Evolutionary conservation across 2,797 vertebrate species (phyloP).

Genomic region (Australoheros facetus): DNA sequence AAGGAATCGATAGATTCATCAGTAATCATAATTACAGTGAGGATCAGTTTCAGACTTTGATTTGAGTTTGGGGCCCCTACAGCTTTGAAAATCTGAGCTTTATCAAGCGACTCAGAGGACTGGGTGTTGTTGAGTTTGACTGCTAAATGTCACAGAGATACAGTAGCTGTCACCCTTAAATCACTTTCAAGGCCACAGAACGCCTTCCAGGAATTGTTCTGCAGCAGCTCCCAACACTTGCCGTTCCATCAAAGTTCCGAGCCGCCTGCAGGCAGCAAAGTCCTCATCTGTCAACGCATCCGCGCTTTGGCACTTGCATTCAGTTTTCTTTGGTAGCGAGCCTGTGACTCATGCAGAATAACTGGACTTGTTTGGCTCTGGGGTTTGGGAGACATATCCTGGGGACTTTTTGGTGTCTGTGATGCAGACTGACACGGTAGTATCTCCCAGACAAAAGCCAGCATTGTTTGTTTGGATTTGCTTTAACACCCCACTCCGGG

Average conservation of each 20-base stretch:
- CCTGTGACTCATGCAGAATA: slow-evolving; percentile 53
- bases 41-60: background rate
- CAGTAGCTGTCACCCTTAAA: slow-evolving; percentile 24
- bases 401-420: slow-evolving; percentile 45
- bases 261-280: slow-evolving; percentile 45
- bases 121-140: slow-evolving; percentile 19
- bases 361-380: slow-evolving; percentile 53
- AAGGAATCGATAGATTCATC: background rate
- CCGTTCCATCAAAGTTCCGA: slow-evolving; percentile 37
- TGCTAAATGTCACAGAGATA: slow-evolving; percentile 40
- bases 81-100: slow-evolving; percentile 16
- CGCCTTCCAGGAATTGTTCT: slow-evolving; percentile 49
- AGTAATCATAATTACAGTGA: background rate
- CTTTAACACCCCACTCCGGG: slow-evolving; percentile 63
- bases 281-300: slow-evolving; percentile 58
- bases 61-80: slow-evolving; percentile 7
- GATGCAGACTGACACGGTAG: slow-evolving; percentile 52
- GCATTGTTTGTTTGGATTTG: slow-evolving; percentile 72
- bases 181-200: slow-evolving; percentile 40
- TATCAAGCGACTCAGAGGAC: slow-evolving; percentile 16
- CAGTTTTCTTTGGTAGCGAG: slow-evolving; percentile 37
- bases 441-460: slow-evolving; percentile 59
- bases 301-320: slow-evolving; percentile 32
- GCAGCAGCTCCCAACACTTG: slow-evolving; percentile 38
- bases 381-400: slow-evolving; percentile 47